These are phyloP conservation scores for Axinella damicornis DNA, from an alignment of 37 sponge, comb jelly and placozoan species.

Conservation along the genomic window DNA sequence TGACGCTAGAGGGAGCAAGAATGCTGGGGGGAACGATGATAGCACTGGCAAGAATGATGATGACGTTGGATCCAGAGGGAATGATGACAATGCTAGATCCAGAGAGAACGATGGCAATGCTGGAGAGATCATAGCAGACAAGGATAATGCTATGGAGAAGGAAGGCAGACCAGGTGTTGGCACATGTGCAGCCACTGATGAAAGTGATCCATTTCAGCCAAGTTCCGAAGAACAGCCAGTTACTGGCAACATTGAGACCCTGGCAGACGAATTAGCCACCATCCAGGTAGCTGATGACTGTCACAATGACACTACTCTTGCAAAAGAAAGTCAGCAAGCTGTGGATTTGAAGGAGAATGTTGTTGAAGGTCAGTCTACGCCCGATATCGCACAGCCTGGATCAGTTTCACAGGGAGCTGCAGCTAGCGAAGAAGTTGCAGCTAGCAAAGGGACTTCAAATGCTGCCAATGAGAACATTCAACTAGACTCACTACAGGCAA, in stretches of 20 bases:
- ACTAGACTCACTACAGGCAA: constrained; percentile 41
- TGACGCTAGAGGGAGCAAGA: background rate
- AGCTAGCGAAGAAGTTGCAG: too few species aligned
- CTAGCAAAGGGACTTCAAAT: background rate
- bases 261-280: too few species aligned
- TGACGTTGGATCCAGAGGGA: background rate
- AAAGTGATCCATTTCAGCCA: background rate
- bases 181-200: background rate
- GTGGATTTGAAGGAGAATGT: too few species aligned
- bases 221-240: too few species aligned
- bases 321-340: too few species aligned
- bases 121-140: background rate
- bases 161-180: background rate
- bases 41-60: background rate
- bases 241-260: too few species aligned
- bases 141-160: background rate
- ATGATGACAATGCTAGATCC: background rate
- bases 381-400: too few species aligned
- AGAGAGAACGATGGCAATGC: background rate
- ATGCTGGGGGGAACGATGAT: background rate
- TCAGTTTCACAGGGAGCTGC: background rate
- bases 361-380: too few species aligned
- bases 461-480: background rate
- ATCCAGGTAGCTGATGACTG: too few species aligned
- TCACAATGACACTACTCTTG: too few species aligned